Conservation (phyloP, 64 coral and sea anemone genomes). For the Porites australiensis region DNA sequence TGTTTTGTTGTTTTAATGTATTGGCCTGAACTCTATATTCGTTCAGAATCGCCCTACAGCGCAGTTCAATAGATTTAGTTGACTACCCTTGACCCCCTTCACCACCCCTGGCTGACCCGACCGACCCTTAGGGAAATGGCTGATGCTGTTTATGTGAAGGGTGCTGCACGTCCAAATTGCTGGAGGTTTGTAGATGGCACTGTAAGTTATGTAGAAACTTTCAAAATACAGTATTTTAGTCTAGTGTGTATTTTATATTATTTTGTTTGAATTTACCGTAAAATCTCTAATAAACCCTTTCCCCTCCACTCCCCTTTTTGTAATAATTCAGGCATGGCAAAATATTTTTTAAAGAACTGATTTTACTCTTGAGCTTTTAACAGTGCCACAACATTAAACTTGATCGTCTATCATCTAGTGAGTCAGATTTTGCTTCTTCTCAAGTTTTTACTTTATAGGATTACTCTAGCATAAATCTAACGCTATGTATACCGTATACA, state of each 20-base stretch:
- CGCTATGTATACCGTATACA: background rate
- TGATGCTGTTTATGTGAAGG: slow-evolving; percentile 41
- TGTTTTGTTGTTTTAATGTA: slow-evolving; percentile 3
- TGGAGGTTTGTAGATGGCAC: slow-evolving; percentile 47
- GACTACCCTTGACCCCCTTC: background rate
- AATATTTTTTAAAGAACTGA: slow-evolving; percentile 4
- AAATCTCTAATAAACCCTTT: slow-evolving; percentile 7
- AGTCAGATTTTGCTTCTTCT: slow-evolving; percentile 1
- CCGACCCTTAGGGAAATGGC: slow-evolving; percentile 18
- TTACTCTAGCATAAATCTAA: slow-evolving; percentile 1
- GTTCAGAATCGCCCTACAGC: background rate
- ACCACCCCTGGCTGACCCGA: too few species aligned
- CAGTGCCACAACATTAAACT: slow-evolving; percentile 5
- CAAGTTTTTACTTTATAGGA: background rate
- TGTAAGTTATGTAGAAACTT: slow-evolving; percentile 20
- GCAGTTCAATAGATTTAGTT: background rate
- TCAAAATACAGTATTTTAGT: slow-evolving; percentile 15
- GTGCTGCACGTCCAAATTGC: slow-evolving; percentile 51
- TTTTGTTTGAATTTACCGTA: slow-evolving; percentile 9
- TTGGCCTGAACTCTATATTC: background rate
- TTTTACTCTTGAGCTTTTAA: slow-evolving; percentile 12
- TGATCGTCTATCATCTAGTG: background rate
- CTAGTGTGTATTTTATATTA: slow-evolving; percentile 6
- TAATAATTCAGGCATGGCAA: background rate
- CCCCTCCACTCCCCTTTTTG: background rate